A percentile compares a stretch with the other conserved stretches of the same genome.
Conservation (phyloP, 2,797 vertebrate genomes). For the Nasua narica region DNA sequence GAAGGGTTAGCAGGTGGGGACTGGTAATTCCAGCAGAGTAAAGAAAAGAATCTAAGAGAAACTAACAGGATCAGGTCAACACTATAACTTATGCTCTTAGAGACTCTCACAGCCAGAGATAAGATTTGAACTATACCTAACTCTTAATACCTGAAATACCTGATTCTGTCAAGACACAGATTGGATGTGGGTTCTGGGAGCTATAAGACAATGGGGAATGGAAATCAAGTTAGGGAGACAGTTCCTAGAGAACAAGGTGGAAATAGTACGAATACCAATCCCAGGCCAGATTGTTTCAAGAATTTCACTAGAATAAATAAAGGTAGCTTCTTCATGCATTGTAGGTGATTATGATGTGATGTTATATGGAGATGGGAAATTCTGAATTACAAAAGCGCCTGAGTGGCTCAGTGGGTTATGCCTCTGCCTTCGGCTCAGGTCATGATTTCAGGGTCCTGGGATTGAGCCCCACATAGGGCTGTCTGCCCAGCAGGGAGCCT, state of each 20-base stretch:
- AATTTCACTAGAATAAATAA: neutral
- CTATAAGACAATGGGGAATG: neutral
- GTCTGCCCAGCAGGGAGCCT: no score
- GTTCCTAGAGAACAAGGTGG: neutral
- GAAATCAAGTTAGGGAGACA: neutral
- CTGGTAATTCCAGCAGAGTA: neutral
- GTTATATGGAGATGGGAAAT: neutral
- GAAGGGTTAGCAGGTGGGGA: neutral
- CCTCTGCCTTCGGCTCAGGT: no score
- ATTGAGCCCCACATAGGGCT: no score
- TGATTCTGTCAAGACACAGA: neutral
- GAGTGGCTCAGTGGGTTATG: no score
- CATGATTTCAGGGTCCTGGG: no score
- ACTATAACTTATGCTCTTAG: neutral
- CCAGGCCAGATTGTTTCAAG: neutral
- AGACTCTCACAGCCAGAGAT: neutral
- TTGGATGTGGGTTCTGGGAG: neutral
- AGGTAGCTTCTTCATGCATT: neutral
- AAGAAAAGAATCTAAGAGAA: neutral
- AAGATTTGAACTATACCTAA: neutral
- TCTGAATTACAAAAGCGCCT: neutral
- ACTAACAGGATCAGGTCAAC: neutral
- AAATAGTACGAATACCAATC: neutral
- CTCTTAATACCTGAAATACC: neutral
- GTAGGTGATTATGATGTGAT: neutral